phyloP scores from a whole-genome alignment of 1,140 invertebrate genomes.

The Neotoxoptera formosana region DNA sequence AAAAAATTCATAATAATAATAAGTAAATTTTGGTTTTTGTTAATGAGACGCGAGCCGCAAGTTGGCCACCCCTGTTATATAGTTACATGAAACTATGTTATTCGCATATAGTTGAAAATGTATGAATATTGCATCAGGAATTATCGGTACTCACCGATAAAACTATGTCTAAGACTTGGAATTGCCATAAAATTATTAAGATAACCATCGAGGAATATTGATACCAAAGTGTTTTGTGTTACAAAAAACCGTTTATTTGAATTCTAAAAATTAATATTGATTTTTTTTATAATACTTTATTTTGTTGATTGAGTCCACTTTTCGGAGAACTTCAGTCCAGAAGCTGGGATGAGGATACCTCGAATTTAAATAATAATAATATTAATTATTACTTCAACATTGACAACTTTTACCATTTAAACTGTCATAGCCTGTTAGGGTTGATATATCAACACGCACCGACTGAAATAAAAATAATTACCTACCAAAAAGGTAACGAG shows the following conservation, averaged over 20 bases:
- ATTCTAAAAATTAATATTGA: neutral
- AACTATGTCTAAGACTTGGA: neutral
- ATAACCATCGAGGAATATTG: neutral
- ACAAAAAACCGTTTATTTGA: neutral
- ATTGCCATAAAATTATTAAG: neutral
- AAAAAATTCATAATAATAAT: no score
- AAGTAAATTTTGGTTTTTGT: no score
- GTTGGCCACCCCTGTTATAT: neutral
- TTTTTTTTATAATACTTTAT: neutral
- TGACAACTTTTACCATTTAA: neutral
- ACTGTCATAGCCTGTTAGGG: neutral
- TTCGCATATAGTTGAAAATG: neutral
- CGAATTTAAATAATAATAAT: constrained; percentile 16
- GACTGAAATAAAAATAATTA: neutral
- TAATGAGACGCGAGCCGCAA: no score
- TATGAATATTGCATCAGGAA: constrained; percentile 8
- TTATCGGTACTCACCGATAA: neutral
- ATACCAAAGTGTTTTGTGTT: neutral
- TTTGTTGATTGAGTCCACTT: neutral
- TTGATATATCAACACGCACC: no score
- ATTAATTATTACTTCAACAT: neutral
- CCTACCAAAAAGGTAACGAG: neutral
- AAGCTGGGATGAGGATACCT: neutral
- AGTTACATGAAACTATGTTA: neutral
- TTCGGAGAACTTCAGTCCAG: constrained; percentile 5